Base-by-base conservation (phyloP, 2,113 vertebrate species). In the Poeciliopsis retropinna region DNA sequence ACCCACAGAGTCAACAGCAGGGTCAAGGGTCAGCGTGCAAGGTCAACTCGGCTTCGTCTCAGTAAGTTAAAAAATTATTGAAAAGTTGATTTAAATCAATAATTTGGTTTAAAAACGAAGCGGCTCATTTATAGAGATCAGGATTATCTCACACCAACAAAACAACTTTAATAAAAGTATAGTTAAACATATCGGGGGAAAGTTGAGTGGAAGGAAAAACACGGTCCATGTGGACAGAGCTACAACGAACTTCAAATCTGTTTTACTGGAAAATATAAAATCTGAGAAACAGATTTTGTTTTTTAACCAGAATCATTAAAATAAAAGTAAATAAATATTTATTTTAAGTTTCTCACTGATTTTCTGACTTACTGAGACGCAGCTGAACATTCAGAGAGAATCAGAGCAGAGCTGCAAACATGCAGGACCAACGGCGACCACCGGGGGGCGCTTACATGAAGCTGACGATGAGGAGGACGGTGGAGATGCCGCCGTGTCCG, bases 381-480 rank as follows among this genome's bases (percentile, higher is more conserved):
- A 47, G 15, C 44, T 47, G 44, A 47, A 47, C 17, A 44, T 44
- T 17, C 3, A 17, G 22, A 10, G 22, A 25, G 22, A 57, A 57
- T 9, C 51, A 25, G 22, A 54, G 9, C 51, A n/a, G 22, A 57
- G 22, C 2, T 25, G 15, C 19, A 8, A 37, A 62, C 54, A 57
- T 70, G 67, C 67, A 60, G 75, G 13, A 30, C n/a, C 27, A 28
- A 25, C 14, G 5, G n/a, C 61, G 34, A 41, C 47, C 47, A 34
- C 47, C 13, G 44, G 57, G 5, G 37, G 54, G 11, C 28, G 64
- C 73, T 95, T 88, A 97, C 96, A 97, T 96, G 76, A 97, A 89
- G 87, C 96, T 97, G 93, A 97, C 95, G 76, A 97, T 94, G 75
- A 97, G 95, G 73, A 97, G 95, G 76, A 96, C 92, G 0, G 92